Evolutionary conservation across 2,888 invertebrate genomes (phyloP), one percentile per base, ranked within the genome.

Genomic region (Drosophila gaucha): DNA sequence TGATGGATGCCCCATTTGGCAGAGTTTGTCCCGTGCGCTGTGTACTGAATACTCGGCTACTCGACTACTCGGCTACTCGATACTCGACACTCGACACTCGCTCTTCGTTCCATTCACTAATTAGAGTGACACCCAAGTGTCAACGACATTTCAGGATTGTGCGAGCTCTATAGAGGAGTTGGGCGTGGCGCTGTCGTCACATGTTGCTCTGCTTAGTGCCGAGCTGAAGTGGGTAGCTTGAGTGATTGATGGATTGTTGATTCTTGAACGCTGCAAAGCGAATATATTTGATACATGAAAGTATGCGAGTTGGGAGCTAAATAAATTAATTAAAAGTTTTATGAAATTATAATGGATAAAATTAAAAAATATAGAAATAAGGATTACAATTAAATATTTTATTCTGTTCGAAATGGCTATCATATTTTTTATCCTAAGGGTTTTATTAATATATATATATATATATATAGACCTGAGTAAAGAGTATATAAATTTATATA

Each of bases 181-280:
- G 35, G 33, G 20, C 20, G 31, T 28, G 38, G 14, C 28, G 36
- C 67, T 56, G 64, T 65, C 74, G 59, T 67, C 72, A 67, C 79
- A 80, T 80, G 64, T 68, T 68, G 69, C 62, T 35, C 49, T 36
- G 49, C 43, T 38, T 38, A 43, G 62, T 28, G 33, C 43, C 18
- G 36, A 10, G 39, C 52, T 51, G 57, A 70, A n/a, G 57, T 64
- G 72, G 47, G 24, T 58, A 65, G 56, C 39, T 52, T 47, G 49
- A 65, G 66, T 87, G 80, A 80, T 80, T 74, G 80, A 87, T 80
- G 67, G 67, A 71, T 65, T 74, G 62, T 73, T 80, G 74, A 80
- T 84, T 77, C 60, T 80, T 67, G 57, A 75, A 67, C 62, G 62
- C 36, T 51, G 31, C 41, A 30, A 20, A 30, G 22, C 41, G 14